Evolutionary conservation across 2,888 invertebrate species (phyloP), one percentile per base, ranked within the genome.

Genomic region (Parascotia fuliginaria): DNA sequence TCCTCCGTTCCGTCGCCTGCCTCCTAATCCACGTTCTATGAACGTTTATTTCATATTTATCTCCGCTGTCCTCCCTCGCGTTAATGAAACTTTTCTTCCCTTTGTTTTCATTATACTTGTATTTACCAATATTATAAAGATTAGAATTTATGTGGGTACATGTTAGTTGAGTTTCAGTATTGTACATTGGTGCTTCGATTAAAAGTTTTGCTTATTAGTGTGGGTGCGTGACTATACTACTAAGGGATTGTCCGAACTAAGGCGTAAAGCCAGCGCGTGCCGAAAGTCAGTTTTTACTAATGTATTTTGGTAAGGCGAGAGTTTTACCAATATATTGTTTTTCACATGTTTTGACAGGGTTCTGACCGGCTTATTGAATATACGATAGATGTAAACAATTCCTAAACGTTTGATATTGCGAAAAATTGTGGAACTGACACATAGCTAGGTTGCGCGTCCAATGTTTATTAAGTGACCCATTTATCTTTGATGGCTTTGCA

Each of bases 41-140:
- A 73, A 70, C 75, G 76, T 77, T 82, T 80, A 82, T 83, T 78
- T 85, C 77, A 84, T 84, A 83, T 80, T 81, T 79, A 77, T 78
- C 73, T 62, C 62, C 57, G 70, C 68, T 61, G 68, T 65, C 69
- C 70, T 73, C 71, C 71, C 73, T 64, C 58, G 53, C 61, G 65
- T 63, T 83, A 80, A 84, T 85, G 80, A 84, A 82, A 83, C 75
- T 77, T 73, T 73, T 70, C 73, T 65, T 62, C 49, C 69, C 66
- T 73, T 79, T 77, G 70, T 77, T 75, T 73, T 61, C 65, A 65
- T 70, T 63, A 62, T 67, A 57, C 49, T 51, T 42, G 31, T 58
- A 44, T 69, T 51, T 51, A 42, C 31, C 40, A 43, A 53, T 49
- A 55, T 43, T 47, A 60, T 56, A 42, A 55, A 48, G 58, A 56